Base-by-base conservation (phyloP, 2,113 vertebrate genomes). In the Elachura formosa region DNA sequence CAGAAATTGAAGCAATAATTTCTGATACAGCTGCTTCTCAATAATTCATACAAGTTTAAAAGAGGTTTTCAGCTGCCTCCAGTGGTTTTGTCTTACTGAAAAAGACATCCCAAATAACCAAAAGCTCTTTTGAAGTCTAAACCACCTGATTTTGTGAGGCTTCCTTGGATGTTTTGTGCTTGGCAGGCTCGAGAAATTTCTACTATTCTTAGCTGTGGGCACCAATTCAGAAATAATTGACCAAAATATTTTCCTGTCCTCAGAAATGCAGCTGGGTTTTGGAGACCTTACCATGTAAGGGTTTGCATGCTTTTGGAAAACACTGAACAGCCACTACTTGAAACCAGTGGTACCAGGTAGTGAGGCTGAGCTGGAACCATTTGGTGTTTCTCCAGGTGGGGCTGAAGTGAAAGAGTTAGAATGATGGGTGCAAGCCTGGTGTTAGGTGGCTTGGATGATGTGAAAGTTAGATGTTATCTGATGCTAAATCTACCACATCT, bases 401-500 rank as follows among this genome's bases (percentile, higher is more conserved):
- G 23, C 18, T 0, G 0, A 76, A 46, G 13, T 61, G 46, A 67
- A 52, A 41, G 82, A 76, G 40, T 96, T 80, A 93, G 51, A 77
- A 90, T 25, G 52, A 67, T 5, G 21, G 20, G 33, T 48, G 52
- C 41, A 55, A 69, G 38, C 33, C 80, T 49, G 9, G 10, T 58
- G 78, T 94, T 95, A 93, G 54, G 43, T 92, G 78, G 36, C 24
- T 79, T 33, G 25, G 68, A 80, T 90, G 82, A 79, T 17, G 19
- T 29, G 51, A 40, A 83, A 81, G 79, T 95, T 91, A 93, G 69
- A n/a, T 51, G 63, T 41, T 94, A 87, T 74, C 81, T 20, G 4
- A 34, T 22, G 15, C 72, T 71, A 55, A 62, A 84, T 87, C 90
- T 83, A 63, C 83, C 26, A 84, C 87, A 67, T 75, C 97, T 97